Percentiles rank a stretch among this genome's conserved stretches.
These are phyloP conservation scores for Pandemis cinnamomeana DNA, from an alignment of 2,888 invertebrate genomes.

Conservation along the genomic window DNA sequence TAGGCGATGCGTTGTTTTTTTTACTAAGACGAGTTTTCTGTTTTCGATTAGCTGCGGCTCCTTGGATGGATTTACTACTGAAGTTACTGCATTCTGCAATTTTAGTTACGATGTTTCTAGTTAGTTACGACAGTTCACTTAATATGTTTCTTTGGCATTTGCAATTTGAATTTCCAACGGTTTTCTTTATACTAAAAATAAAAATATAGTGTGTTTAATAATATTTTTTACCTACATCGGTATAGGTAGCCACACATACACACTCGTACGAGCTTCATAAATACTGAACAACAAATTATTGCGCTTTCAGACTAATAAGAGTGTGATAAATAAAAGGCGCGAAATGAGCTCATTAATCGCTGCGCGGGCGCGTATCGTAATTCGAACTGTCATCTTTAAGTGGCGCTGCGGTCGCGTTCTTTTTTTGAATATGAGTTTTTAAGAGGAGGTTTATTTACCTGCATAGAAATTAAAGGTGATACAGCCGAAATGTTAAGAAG, in stretches of 20 bases:
- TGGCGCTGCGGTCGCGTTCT: conserved; percentile 57
- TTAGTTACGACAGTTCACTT: conserved; percentile 1
- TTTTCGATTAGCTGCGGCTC: conserved; percentile 15
- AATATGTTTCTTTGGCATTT: neutral
- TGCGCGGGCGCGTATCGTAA: conserved; percentile 65
- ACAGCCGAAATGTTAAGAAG: no score
- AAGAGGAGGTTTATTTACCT: neutral
- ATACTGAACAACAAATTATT: conserved; percentile 55
- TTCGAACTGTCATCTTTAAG: conserved; percentile 71
- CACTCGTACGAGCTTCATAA: conserved; percentile 43
- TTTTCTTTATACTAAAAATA: neutral
- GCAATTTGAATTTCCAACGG: neutral
- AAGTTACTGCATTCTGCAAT: neutral
- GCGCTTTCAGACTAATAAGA: conserved; percentile 62
- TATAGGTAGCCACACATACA: neutral
- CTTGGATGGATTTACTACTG: conserved; percentile 13
- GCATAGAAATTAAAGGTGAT: no score
- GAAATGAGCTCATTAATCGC: conserved; percentile 78
- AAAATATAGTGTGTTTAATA: no score
- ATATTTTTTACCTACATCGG: neutral
- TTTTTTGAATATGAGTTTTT: conserved; percentile 50
- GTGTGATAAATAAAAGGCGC: conserved; percentile 73
- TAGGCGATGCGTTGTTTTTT: conserved; percentile 13
- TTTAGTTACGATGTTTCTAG: conserved; percentile 11
- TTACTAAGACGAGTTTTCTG: conserved; percentile 12